Evolutionary conservation across 1,140 invertebrate genomes (phyloP), one percentile per base, ranked within the genome.

Genomic region (Zophobas atratus): DNA sequence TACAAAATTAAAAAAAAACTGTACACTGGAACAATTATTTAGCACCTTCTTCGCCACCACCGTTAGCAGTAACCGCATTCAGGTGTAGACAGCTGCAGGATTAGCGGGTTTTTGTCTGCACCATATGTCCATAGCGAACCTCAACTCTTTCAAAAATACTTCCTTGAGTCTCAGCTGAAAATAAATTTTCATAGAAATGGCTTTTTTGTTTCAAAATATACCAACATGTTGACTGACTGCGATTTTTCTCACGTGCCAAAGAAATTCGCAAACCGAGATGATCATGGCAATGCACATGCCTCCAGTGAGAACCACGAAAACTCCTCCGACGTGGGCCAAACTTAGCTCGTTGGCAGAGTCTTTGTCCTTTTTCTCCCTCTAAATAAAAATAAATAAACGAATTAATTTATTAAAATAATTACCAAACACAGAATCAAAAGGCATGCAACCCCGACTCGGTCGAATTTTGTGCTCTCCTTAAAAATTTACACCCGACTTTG

Each of bases 311-410:
- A 98, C 95, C 0, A 98, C 91, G 86, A 97, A 98, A 6, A 98
- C 95, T 63, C 97, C 97, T 73, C 96, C 95, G 4, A 98, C 94
- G 79, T 96, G 95, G 34, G 92, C 90, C 43, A 98, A 89, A 20
- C 92, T 92, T 57, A 95, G 84, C 83, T 94, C 92, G 0, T 85
- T 88, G 0, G 90, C 88, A 34, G 84, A 84, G 79, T 86, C 87
- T 70, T 86, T 85, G 5, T 71, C 56, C 5, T 80, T 8, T 74
- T 83, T 53, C 75, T 81, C 83, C 78, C 20, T 20, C 20, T 20
- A 20, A 20, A 20, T 20, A 20, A 20, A 20, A 20, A 20, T 20
- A 20, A 20, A 20, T 20, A 0, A 20, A 20, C 20, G 20, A 20
- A 20, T 20, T 20, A 20, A 20, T 20, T 20, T 20, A 20, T 20